phyloP scores from a whole-genome alignment of 2,113 vertebrate species.

The Charina bottae region DNA sequence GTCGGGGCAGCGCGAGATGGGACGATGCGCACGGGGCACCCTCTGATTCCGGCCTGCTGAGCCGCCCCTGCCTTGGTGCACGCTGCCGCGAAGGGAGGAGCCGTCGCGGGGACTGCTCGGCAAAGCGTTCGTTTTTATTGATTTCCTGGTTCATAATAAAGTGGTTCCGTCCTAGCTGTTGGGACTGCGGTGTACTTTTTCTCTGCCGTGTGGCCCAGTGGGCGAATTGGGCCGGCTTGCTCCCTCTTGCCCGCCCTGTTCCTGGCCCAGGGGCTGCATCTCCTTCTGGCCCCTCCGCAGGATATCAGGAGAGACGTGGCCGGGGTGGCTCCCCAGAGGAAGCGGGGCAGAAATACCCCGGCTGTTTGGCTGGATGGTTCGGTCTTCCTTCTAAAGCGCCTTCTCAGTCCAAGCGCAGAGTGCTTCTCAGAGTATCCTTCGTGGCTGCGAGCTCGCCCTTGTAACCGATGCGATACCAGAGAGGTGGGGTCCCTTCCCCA shows the following conservation, averaged over 20 bases:
- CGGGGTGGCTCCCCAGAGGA: background rate
- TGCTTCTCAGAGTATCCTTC: background rate
- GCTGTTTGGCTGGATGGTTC: background rate
- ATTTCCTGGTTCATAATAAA: conserved; percentile 3
- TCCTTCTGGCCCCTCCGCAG: background rate
- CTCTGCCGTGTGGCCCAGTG: background rate
- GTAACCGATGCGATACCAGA: background rate
- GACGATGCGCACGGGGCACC: background rate
- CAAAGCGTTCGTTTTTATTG: background rate
- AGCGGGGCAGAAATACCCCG: too few relatives aligned
- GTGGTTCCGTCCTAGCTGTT: background rate
- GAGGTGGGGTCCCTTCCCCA: too few relatives aligned
- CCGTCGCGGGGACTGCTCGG: background rate
- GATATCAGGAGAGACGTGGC: background rate
- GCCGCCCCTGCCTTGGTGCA: background rate
- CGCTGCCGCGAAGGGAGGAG: background rate
- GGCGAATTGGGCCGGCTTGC: background rate
- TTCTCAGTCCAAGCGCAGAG: background rate
- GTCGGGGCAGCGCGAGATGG: accelerated
- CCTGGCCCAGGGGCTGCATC: background rate
- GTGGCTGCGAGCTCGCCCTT: background rate
- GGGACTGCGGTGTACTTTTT: background rate
- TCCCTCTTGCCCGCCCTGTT: background rate
- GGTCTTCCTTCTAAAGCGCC: background rate
- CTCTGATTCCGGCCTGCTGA: too few relatives aligned